Conservation (phyloP, 1,140 invertebrate species). For the Zaprionus ghesquierei region DNA sequence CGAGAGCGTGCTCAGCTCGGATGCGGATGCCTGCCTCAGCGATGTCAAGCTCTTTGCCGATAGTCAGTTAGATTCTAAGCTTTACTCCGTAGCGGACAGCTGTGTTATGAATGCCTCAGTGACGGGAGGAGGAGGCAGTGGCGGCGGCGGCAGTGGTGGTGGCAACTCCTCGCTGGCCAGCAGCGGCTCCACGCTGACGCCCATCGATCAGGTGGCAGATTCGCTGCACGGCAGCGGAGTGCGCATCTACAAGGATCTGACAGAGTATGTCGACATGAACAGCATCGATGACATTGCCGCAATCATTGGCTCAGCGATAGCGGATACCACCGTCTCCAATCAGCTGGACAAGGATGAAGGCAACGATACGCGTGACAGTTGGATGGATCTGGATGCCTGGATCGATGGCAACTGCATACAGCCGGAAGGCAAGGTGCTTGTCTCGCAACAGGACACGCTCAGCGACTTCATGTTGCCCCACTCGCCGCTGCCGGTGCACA, state of each 20-base stretch:
- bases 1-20: conserved; percentile 83
- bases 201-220: conserved; percentile 82
- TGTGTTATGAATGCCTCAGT: conserved; percentile 81
- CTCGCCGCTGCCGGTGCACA: conserved; percentile 84
- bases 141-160: conserved; percentile 1
- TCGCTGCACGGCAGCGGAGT: conserved; percentile 82
- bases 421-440: conserved; percentile 85
- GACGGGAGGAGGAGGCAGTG: not conserved
- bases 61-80: conserved; percentile 85
- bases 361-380: conserved; percentile 87
- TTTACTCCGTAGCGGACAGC: conserved; percentile 85
- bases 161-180: conserved; percentile 23
- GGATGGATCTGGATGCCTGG: conserved; percentile 93
- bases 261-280: conserved; percentile 87
- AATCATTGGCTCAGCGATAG: conserved; percentile 94
- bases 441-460: conserved; percentile 86
- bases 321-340: conserved; percentile 91
- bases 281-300: conserved; percentile 92
- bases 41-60: conserved; percentile 83
- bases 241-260: conserved; percentile 80
- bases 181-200: conserved; percentile 55
- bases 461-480: conserved; percentile 87
- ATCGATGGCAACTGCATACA: conserved; percentile 89
- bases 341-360: conserved; percentile 87
- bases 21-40: conserved; percentile 77